Base-by-base conservation (phyloP, 2,113 vertebrate species). In the Dicrurus megarhynchus region DNA sequence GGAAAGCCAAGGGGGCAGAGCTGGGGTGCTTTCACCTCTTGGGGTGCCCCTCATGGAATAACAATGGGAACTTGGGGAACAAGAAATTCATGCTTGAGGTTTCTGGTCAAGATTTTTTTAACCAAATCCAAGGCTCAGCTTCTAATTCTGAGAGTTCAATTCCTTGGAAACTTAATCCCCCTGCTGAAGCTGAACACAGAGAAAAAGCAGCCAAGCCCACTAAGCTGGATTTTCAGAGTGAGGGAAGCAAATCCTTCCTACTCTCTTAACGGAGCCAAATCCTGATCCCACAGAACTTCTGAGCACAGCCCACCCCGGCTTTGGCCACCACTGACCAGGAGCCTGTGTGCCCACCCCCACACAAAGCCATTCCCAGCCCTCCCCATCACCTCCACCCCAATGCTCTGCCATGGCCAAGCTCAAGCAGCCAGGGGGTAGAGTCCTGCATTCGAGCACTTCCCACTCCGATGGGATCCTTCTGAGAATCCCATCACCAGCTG, bases 401-500 rank as follows among this genome's bases (percentile, higher is more conserved):
- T 13, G 53, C 53, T 71, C 24, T 79, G n/a, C 14, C 47, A 30
- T 0, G 1, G 59, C 37, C 73, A 47, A 50, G 9, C n/a, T 32
- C 39, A 20, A 35, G 35, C 47, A 74, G 41, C 10, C 60, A 75
- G 47, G 20, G 87, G 50, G 10, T 0, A 16, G 39, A 64, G 44
- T 19, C 68, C 57, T 60, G 44, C 18, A 4, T 21, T 53, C 27
- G 5, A 32, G 10, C 35, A 4, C 44, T 50, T 71, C 39, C 42
- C 33, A 3, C 49, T 64, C 41, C 0, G 0, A 23, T 1, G 2
- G 27, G 20, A 47, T 27, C 63, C 49, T 64, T 24, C 61, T 10
- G 22, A 11, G 52, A 6, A 57, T 27, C 37, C 41, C 57, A 46
- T 8, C 1, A 0, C 46, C 37, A 67, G 49, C 44, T 60, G 68